Conservation (phyloP, 2,888 invertebrate species). For the Drosophila anomalata region DNA sequence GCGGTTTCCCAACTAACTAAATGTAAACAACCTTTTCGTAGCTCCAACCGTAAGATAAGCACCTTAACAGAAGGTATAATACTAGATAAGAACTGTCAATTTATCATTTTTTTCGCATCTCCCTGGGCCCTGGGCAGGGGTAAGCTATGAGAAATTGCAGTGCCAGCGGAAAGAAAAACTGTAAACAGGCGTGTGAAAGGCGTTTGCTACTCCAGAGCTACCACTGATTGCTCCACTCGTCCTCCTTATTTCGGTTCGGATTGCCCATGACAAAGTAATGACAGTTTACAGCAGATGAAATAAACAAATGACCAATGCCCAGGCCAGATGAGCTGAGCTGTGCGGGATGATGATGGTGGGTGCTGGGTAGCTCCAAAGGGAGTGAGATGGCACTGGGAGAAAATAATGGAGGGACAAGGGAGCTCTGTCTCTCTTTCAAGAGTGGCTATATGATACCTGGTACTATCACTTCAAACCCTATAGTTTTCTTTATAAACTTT, state of each 20-base stretch:
- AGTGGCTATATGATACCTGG: too few species aligned
- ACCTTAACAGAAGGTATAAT: conserved; percentile 50
- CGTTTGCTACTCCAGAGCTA: conserved; percentile 32
- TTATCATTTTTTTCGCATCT: conserved; percentile 54
- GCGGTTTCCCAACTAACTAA: conserved; percentile 31
- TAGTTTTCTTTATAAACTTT: too few species aligned
- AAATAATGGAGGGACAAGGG: background rate
- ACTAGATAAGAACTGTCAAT: conserved; percentile 75
- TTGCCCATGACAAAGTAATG: conserved; percentile 74
- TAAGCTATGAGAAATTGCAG: conserved; percentile 42
- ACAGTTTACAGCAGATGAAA: conserved; percentile 77
- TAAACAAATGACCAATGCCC: conserved; percentile 68
- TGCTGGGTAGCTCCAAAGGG: conserved; percentile 11
- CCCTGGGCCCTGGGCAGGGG: background rate
- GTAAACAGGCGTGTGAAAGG: conserved; percentile 49
- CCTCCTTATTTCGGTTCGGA: conserved; percentile 37
- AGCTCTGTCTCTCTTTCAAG: too few species aligned
- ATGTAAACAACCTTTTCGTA: conserved; percentile 34
- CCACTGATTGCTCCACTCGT: conserved; percentile 28
- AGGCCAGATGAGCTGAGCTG: conserved; percentile 12
- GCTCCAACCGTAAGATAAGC: conserved; percentile 14
- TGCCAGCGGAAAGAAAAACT: conserved; percentile 11
- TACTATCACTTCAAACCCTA: too few species aligned
- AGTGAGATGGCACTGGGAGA: conserved; percentile 1
- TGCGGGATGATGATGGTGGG: background rate